Percentiles rank a stretch among this genome's conserved stretches.
Evolutionary conservation across 2,113 vertebrate genomes (phyloP).

Genomic region (Tetraodon nigroviridis): DNA sequence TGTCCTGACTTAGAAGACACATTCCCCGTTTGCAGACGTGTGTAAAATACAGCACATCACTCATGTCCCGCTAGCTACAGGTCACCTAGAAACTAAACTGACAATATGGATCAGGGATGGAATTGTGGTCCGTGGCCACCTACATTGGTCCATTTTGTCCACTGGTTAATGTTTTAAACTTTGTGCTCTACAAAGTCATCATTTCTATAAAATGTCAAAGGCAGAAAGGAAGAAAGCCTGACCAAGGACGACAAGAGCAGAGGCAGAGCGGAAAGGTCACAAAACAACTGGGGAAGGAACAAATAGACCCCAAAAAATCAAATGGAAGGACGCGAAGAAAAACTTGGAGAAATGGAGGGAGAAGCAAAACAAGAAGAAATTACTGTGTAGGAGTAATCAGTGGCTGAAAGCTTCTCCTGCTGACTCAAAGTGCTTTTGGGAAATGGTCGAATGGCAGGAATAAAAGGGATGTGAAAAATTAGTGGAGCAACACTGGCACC

Average conservation of each 20-base stretch:
- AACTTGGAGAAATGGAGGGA: constrained; percentile 30
- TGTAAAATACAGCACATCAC: constrained; percentile 52
- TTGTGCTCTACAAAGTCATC: too few relatives aligned
- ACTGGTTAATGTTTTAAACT: too few relatives aligned
- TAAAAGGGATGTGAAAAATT: constrained; percentile 63
- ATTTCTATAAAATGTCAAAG: not conserved
- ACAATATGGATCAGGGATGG: constrained; percentile 34
- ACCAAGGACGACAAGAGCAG: not conserved
- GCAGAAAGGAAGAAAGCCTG: not conserved
- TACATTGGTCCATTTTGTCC: constrained; percentile 9
- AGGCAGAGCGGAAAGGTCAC: not conserved
- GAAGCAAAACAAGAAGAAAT: constrained; percentile 61
- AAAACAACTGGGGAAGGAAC: constrained; percentile 1
- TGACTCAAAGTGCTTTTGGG: constrained; percentile 68
- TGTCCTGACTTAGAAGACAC: too few relatives aligned
- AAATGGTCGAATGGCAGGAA: constrained; percentile 55
- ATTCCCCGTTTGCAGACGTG: constrained; percentile 37
- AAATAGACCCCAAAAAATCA: constrained; percentile 4
- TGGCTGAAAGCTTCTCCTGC: constrained; percentile 69
- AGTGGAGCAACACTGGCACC: constrained; percentile 46
- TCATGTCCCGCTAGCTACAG: constrained; percentile 59
- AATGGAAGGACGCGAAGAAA: constrained; percentile 18
- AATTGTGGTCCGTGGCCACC: constrained; percentile 30
- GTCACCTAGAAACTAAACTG: constrained; percentile 59
- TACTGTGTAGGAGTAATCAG: constrained; percentile 64